Evolutionary conservation across 1,140 invertebrate genomes (phyloP), one percentile per base, ranked within the genome.

Genomic region (Macrobrachium rosenbergii): DNA sequence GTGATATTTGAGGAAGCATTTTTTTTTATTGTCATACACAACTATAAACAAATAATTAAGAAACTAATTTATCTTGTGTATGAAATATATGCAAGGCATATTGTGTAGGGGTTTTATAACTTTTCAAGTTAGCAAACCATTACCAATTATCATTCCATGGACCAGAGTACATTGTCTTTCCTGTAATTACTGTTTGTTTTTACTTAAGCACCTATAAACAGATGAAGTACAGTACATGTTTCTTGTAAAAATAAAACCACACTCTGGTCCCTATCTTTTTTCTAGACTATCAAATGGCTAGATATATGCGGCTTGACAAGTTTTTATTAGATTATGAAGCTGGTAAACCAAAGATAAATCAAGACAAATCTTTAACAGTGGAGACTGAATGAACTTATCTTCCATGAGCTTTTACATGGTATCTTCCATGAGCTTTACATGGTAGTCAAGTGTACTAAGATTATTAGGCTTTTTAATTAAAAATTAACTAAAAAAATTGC

Each of bases 121-220:
- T 43, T 37, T n/a, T 37, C n/a, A 37, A 45, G 79, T 59, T 45
- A 43, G 63, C 63, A 63, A 81, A 45, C 79, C 63, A 67, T 81
- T 60, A 81, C 63, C 64, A 63, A 81, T 67, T 81, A 81, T 67
- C 79, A 81, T 81, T 81, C 79, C 79, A 81, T 81, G 79, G 79
- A 63, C 79, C 79, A 81, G 79, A 81, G 79, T 81, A 45, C 45
- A 64, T 81, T 37, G 45, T 60, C 63, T 81, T 67, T 63, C 63
- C 23, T 81, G 45, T 62, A 64, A 43, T 28, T 67, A 64, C 45
- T 37, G 43, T 64, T 63, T 60, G 37, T 63, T 80, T 63, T 43
- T 79, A 23, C 62, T 63, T 67, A 45, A 59, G 76, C 76, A 81
- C 79, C 58, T 64, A 60, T 81, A 14, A 43, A 16, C 43, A 43